A percentile compares a stretch with the other conserved stretches of the same genome.
Conservation (phyloP, 2,797 vertebrate genomes). For the Chelidonichthys spinosus region DNA sequence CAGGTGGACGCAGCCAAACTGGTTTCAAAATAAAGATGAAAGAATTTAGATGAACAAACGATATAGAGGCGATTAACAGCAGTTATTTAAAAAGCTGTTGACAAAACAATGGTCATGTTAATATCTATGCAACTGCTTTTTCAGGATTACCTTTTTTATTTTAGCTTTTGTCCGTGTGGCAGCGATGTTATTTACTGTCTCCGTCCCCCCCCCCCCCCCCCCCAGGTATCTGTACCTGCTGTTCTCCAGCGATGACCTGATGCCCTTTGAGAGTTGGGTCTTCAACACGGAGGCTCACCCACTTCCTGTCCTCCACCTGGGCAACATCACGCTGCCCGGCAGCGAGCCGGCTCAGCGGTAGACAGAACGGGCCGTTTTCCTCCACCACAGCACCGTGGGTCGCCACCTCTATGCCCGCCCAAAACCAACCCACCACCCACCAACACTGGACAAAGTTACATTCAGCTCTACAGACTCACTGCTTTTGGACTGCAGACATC, state of each 20-base stretch:
- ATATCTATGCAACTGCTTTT: neutral
- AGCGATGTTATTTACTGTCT: neutral
- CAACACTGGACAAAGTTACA: constrained; percentile 65
- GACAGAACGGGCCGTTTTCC: constrained; percentile 51
- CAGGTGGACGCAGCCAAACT: neutral
- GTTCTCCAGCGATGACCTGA: constrained; percentile 96
- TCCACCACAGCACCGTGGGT: constrained; percentile 50
- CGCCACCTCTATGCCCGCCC: constrained; percentile 27
- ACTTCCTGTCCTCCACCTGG: constrained; percentile 94
- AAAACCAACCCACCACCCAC: constrained; percentile 1
- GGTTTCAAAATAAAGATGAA: neutral
- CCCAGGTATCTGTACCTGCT: constrained; percentile 97
- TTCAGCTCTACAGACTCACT: constrained; percentile 51
- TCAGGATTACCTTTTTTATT: neutral
- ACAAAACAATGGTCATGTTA: neutral
- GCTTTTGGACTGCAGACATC: constrained; percentile 56
- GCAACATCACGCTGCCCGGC: constrained; percentile 95
- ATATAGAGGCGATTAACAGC: neutral
- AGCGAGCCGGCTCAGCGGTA: constrained; percentile 89
- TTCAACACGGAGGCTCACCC: constrained; percentile 99
- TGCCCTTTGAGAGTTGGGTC: constrained; percentile 97
- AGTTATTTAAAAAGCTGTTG: neutral
- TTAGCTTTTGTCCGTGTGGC: neutral
- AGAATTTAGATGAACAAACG: neutral
- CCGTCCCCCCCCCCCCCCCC: constrained; percentile 14